Evolutionary conservation across 2,113 vertebrate genomes (phyloP), one percentile per base, ranked within the genome.

Genomic region (Eudorcas thomsonii): DNA sequence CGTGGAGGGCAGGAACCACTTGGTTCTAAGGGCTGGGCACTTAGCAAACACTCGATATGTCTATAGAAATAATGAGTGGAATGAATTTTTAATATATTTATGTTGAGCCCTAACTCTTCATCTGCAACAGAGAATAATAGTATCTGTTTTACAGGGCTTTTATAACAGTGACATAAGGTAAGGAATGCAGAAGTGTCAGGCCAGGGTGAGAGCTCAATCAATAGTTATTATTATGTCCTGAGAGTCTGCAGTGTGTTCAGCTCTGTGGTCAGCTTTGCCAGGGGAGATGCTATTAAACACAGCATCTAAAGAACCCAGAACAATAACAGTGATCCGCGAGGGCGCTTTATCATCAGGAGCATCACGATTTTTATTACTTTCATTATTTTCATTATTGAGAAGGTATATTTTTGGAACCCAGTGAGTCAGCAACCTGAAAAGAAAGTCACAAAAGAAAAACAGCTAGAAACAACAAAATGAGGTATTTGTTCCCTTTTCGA

Each of bases 1-100:
- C 26, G 2, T 36, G 12, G 6, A 81, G 50, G 26, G 25, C 54
- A 86, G 74, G 45, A 43, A 55, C 48, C 13, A 8, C 45, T 30
- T 45, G 57, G n/a, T 30, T 88, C 45, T 14, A 52, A 50, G 39
- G 33, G 54, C 33, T 2, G 2, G 15, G 23, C 55, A 71, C 52
- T 67, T 50, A 77, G n/a, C 62, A 88, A 85, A 12, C 9, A 23
- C 25, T 93, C 52, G 43, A 12, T 21, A 4, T 28, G n/a, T 71
- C 62, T 91, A 7, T 26, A 62, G 39, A 96, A 94, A 82, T 30
- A 64, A 59, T 26, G 1, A 90, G 30, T 55, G 62, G 9, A 60
- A 74, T 93, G 36, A 52, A 85, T 83, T 81, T 87, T 93, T 88
- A 84, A 64, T 59, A 91, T 36, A 82, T 94, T 96, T 93, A 33